Evolutionary conservation across 2,797 vertebrate genomes (phyloP), one percentile per base, ranked within the genome.

Genomic region (Eulemur albifrons): DNA sequence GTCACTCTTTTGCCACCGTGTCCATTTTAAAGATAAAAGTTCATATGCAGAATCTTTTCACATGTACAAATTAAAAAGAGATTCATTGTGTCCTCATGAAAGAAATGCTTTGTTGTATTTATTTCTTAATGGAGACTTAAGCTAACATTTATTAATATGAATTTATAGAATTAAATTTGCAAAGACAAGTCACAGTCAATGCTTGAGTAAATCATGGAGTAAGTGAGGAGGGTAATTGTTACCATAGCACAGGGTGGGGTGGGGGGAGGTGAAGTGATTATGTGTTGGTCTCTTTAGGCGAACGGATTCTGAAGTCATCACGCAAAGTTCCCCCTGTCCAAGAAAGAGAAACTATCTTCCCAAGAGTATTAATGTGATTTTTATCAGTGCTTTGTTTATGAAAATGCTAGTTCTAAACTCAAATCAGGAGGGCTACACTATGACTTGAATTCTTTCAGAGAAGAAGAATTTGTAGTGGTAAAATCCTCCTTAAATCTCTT

Each of bases 61-160:
- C 11, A 52, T 88, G 4, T 69, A n/a, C 23, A 85, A 40, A 85
- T 40, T 94, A 40, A 83, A 65, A 84, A 95, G 6, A 88, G 8
- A 54, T 32, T 88, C 84, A 69, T 86, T 90, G 25, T 81, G 20
- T 90, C 25, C n/a, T 90, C 82, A 79, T 65, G n/a, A 93, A 94
- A 94, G 25, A 89, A 82, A 43, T 45, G 2, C 1, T 63, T 65
- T 77, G 30, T 50, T 94, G 18, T 87, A 45, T 81, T 59, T 72
- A 92, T 94, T 93, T 69, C 73, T 92, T 59, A 88, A 72, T 81
- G 13, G 5, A 35, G 2, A 79, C 6, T 77, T 87, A 82, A 14
- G 38, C 84, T 72, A 94, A 92, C n/a, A 69, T 69, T 86, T 87
- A 25, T 72, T 52, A 96, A 87, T n/a, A 43, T 40, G 8, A 25